Evolutionary conservation across 2,113 vertebrate species (phyloP), one percentile per base, ranked within the genome.

Genomic region (Cyprinodon tularosa): DNA sequence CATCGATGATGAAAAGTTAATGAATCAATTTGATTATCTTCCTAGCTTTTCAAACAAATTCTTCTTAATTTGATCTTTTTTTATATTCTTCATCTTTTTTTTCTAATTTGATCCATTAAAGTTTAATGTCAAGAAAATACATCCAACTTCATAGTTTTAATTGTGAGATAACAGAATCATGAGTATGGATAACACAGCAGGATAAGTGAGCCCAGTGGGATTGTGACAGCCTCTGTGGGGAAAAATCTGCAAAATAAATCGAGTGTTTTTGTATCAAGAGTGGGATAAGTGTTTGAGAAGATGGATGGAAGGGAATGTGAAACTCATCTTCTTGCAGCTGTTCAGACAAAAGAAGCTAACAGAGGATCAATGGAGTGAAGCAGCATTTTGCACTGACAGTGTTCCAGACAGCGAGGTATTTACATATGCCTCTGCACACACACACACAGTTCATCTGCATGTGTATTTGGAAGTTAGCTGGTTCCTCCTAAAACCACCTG

Each of bases 401-500:
- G 71, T 71, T 78, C 71, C 78, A 72, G 75, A 68, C 73, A 75
- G 72, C 37, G 22, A 69, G 78, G 66, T 13, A n/a, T 82, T 76
- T 79, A 61, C 64, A 82, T 82, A 81, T 78, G 81, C 62, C 22
- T 39, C 73, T 74, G 73, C 72, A 67, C 76, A 68, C 76, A 72
- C 38, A 70, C 78, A 20, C 44, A n/a, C 10, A 75, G 64, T 48
- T 73, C 44, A 1, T 44, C 76, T 47, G 48, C 61, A 13, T 62
- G 63, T 75, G 63, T 38, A 66, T 69, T 13, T 68, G 74, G 44
- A 38, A 62, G 68, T 66, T 48, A 50, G 73, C 65, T 15, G 70
- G 69, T 81, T 53, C 79, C 72, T 74, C 44, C 69, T 65, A 70
- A 74, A 12, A 75, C 81, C 81, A 72, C 77, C 81, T 84, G 85